Evolutionary conservation across 2,888 invertebrate species (phyloP).

Genomic region (Notodonta ziczac): DNA sequence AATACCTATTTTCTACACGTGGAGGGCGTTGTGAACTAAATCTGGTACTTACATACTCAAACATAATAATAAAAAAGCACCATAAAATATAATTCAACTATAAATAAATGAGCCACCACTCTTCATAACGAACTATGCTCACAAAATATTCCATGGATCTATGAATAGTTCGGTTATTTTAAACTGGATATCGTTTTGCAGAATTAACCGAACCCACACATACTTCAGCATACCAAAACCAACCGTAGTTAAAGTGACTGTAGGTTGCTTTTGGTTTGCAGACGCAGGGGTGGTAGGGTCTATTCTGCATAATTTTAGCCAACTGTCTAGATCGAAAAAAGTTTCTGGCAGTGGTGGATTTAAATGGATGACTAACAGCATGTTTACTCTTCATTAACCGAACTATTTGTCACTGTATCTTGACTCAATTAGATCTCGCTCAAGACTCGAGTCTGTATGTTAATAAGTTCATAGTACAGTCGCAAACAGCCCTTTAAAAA

Average conservation of each 20-base stretch:
- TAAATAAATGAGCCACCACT: background rate
- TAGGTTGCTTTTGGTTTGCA: too few species aligned
- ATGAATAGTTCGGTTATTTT: constrained; percentile 4
- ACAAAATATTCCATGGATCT: background rate
- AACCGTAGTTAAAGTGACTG: too few species aligned
- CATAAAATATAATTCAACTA: background rate
- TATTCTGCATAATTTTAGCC: too few species aligned
- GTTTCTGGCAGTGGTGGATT: background rate
- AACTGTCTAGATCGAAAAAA: background rate
- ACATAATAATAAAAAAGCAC: too few species aligned
- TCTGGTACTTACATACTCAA: too few species aligned
- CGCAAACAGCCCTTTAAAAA: too few species aligned
- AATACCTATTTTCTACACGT: too few species aligned
- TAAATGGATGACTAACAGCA: constrained; percentile 1
- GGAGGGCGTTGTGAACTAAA: too few species aligned
- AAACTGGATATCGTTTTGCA: background rate
- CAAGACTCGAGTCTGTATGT: background rate
- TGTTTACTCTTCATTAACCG: background rate
- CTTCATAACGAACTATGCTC: background rate
- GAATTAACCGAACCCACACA: too few species aligned
- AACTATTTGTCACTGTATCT: background rate
- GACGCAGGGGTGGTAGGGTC: too few species aligned
- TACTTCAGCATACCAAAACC: too few species aligned
- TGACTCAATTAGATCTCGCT: background rate
- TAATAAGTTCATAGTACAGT: too few species aligned